phyloP scores from a whole-genome alignment of 2,113 vertebrate species.

The Eleginops maclovinus region DNA sequence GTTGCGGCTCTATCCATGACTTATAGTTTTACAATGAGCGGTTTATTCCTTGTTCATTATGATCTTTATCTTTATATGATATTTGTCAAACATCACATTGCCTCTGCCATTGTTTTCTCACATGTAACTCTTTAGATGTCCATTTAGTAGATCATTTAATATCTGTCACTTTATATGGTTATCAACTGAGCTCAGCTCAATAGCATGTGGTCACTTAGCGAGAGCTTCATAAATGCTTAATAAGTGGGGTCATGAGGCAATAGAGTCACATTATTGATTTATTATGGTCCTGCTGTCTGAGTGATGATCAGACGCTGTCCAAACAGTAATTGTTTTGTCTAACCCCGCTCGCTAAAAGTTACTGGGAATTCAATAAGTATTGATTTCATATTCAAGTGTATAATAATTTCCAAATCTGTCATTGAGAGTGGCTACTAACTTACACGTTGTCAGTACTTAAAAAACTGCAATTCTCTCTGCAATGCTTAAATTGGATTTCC shows the following conservation, averaged over 20 bases:
- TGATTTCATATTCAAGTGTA: slow-evolving; percentile 38
- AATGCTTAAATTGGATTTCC: not conserved
- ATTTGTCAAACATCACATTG: too few relatives aligned
- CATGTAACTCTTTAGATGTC: not conserved
- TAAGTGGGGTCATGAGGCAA: slow-evolving; percentile 45
- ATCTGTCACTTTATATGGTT: slow-evolving; percentile 13
- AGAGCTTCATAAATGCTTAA: slow-evolving; percentile 55
- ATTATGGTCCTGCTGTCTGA: slow-evolving; percentile 32
- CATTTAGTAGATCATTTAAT: slow-evolving; percentile 13
- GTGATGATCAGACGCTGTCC: slow-evolving; percentile 50
- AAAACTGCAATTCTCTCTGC: not conserved
- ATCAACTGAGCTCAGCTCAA: slow-evolving; percentile 13
- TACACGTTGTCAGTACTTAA: not conserved
- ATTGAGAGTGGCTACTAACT: slow-evolving; percentile 12
- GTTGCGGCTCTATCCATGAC: not conserved
- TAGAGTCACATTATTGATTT: slow-evolving; percentile 53
- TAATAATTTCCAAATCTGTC: slow-evolving; percentile 18
- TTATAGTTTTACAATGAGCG: not conserved
- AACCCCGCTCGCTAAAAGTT: slow-evolving; percentile 1
- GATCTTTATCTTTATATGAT: too few relatives aligned
- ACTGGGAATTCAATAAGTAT: slow-evolving; percentile 32
- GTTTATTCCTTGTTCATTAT: not conserved
- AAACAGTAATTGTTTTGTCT: slow-evolving; percentile 41
- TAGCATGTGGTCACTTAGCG: slow-evolving; percentile 22
- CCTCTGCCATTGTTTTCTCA: slow-evolving; percentile 2